These are phyloP conservation scores for Mohoua ochrocephala DNA, from an alignment of 2,113 vertebrate species.

Conservation along the genomic window DNA sequence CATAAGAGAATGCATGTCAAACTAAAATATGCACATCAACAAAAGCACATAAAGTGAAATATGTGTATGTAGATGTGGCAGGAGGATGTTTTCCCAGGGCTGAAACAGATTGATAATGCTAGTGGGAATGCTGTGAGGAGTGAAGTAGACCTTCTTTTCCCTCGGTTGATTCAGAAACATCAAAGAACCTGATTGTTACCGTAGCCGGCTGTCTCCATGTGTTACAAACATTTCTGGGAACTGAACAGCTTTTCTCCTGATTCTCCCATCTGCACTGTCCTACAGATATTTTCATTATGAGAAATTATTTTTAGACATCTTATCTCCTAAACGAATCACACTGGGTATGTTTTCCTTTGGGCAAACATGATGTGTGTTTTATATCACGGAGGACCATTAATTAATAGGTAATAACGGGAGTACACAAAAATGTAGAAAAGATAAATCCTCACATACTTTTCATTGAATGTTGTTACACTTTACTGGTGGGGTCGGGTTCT, in stretches of 20 bases:
- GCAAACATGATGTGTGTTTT: background rate
- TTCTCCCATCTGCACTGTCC: background rate
- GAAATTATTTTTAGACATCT: background rate
- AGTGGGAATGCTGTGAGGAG: background rate
- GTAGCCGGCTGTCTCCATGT: background rate
- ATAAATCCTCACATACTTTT: background rate
- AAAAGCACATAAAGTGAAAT: conserved; percentile 17
- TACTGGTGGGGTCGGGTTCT: background rate
- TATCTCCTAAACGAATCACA: background rate
- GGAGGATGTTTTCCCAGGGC: conserved; percentile 21
- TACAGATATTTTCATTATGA: background rate
- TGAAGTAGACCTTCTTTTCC: background rate
- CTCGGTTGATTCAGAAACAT: background rate
- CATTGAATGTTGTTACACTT: background rate
- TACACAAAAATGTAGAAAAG: background rate
- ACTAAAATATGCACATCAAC: background rate
- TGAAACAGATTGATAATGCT: conserved; percentile 3
- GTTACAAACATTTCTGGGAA: background rate
- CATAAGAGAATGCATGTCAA: conserved; percentile 12
- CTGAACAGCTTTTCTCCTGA: background rate
- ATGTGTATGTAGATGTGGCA: background rate
- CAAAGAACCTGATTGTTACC: background rate
- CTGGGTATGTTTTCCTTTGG: background rate
- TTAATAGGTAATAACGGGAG: background rate
- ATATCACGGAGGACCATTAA: background rate